Conservation (phyloP, 2,113 vertebrate species). For the Chauna torquata region DNA sequence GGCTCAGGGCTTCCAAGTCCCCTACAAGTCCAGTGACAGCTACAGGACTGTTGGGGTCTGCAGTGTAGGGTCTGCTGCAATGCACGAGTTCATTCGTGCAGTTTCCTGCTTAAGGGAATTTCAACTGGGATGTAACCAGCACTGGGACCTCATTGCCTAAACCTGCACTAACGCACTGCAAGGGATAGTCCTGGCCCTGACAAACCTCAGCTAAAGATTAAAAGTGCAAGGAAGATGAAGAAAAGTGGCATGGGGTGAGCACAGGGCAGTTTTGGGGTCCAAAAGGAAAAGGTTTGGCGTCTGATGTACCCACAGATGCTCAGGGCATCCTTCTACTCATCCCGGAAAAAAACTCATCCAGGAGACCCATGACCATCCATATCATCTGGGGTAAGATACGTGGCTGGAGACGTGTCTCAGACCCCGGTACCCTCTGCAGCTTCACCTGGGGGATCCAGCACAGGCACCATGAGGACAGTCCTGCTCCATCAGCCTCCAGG, state of each 20-base stretch:
- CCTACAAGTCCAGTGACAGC: conserved; percentile 32
- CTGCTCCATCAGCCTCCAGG: neutral
- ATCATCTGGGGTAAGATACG: neutral
- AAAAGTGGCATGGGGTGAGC: neutral
- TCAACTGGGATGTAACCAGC: neutral
- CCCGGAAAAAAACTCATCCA: neutral
- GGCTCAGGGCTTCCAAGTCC: conserved; percentile 18
- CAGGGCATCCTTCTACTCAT: neutral
- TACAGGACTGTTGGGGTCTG: neutral
- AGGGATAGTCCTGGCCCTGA: neutral
- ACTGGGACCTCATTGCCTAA: neutral
- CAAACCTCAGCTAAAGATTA: neutral
- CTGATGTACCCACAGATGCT: neutral
- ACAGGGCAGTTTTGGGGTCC: neutral
- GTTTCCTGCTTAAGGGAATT: neutral
- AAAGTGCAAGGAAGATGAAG: neutral
- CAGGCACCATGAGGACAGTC: neutral
- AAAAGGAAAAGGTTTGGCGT: neutral
- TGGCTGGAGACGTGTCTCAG: neutral
- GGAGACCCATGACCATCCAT: neutral
- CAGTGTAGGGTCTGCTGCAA: neutral
- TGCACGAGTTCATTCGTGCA: neutral
- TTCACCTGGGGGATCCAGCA: neutral
- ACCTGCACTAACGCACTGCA: neutral
- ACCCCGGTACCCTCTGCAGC: neutral